Evolutionary conservation across 1,140 invertebrate genomes (phyloP), one percentile per base, ranked within the genome.

Genomic region (Pantala flavescens): DNA sequence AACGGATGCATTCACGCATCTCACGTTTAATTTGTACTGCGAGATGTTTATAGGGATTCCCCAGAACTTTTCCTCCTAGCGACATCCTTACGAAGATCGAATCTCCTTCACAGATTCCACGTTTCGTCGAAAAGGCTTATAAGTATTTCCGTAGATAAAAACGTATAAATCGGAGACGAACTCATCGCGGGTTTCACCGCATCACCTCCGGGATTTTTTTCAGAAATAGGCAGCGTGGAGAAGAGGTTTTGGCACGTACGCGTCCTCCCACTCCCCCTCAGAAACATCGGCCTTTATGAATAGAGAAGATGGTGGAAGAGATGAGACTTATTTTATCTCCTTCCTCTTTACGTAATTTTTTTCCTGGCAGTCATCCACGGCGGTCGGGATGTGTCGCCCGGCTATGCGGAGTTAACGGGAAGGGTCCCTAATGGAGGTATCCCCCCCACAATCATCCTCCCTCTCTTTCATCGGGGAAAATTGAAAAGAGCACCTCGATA

Each of bases 261-360:
- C 49, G 3, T 63, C 12, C 49, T 1, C n/a, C 43, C 43, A 49
- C n/a, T 63, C 49, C 12, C 12, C 12, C 12, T 63, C 49, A 49
- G 10, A 9, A 49, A 16, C 43, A 49, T 49, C 16, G 9, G 10
- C 49, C 49, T 63, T 63, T 63, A 63, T 63, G 49, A 63, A 63
- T 63, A 63, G 49, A 63, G 49, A 63, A 63, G 49, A 63, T 63
- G 49, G 49, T 63, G 49, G 49, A 63, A 63, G 49, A 63, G 49
- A 63, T 63, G 49, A 14, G 14, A 63, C 49, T 63, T 63, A 63
- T 63, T 63, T 63, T 63, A 63, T 63, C 14, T 63, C 14, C 49
- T 63, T 63, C 49, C 49, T 14, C 49, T 12, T 63, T 63, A 7
- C 5, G 49, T 63, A 7, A 63, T 63, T 63, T 16, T 16, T 21